Base-by-base conservation (phyloP, 1,140 invertebrate species). In the Epicauta chinensis region DNA sequence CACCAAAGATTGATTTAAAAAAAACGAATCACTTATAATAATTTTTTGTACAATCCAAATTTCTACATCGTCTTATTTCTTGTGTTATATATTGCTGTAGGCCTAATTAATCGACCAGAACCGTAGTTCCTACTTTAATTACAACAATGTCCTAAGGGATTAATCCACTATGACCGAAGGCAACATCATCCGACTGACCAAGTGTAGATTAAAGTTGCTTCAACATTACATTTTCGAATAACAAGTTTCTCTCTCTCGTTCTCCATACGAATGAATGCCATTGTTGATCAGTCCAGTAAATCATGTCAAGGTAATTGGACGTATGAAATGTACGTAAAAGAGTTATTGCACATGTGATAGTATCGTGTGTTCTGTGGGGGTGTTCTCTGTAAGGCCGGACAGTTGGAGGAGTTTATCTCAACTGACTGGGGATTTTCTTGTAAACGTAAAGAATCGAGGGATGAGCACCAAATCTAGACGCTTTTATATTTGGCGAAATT, bases 101-200 rank as follows among this genome's bases (percentile, higher is more conserved):
- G 14, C 16, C 35, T 47, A 47, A 47, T 47, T 47, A 47, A 47
- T 47, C 45, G 45, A 37, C 38, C 23, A 17, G 23, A 23, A 37
- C 13, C 45, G 14, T 34, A 37, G 45, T 47, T 47, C 35, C 38
- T 47, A 47, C 45, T 47, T 47, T 47, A 47, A 47, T 47, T 47
- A 47, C 45, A 47, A 11, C 34, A 38, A 32, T 34, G 45, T 38
- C 45, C 45, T 34, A 23, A 15, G 45, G 45, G 45, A 47, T 47
- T 47, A 47, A 38, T 37, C 13, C 45, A 0, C 23, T 23, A 23
- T 47, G 35, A 38, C 34, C 45, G 2, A 17, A 37, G 45, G 45
- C 45, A 16, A 17, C n/a, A n/a, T n/a, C n/a, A n/a, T n/a, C n/a
- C n/a, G n/a, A n/a, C 41, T 14, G 16, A 30, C 45, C 34, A 12